These are phyloP conservation scores for Dendrolimus pini DNA, from an alignment of 2,888 invertebrate species.

Conservation along the genomic window DNA sequence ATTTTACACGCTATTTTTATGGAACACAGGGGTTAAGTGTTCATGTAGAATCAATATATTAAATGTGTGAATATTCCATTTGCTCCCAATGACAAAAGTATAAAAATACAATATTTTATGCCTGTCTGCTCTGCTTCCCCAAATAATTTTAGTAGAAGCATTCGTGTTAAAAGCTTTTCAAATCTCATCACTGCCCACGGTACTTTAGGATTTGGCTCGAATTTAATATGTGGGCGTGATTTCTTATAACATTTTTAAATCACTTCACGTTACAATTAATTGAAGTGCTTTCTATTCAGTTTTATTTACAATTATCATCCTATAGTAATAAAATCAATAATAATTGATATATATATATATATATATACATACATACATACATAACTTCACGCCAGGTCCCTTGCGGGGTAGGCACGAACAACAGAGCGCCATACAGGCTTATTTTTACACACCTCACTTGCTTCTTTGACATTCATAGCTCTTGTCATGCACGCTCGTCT, in stretches of 20 bases:
- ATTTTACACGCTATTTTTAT: not conserved
- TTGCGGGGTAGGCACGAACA: too few relatives aligned
- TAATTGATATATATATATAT: too few relatives aligned
- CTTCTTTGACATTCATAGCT: too few relatives aligned
- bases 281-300: too few relatives aligned
- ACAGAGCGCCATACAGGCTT: too few relatives aligned
- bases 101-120: not conserved
- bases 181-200: conserved; percentile 3
- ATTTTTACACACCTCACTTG: too few relatives aligned
- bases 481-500: too few relatives aligned
- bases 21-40: not conserved
- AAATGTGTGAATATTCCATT: not conserved
- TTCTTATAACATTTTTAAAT: not conserved
- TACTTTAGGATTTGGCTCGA: conserved; percentile 2
- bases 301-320: too few relatives aligned
- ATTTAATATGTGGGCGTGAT: not conserved
- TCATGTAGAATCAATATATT: not conserved
- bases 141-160: conserved; percentile 4
- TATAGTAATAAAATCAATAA: too few relatives aligned
- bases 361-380: too few relatives aligned
- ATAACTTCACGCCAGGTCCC: too few relatives aligned
- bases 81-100: not conserved
- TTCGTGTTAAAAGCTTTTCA: conserved; percentile 8
- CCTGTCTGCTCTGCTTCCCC: not conserved
- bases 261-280: too few relatives aligned